phyloP scores from a whole-genome alignment of 1,140 invertebrate species.

The Polyergus mexicanus region DNA sequence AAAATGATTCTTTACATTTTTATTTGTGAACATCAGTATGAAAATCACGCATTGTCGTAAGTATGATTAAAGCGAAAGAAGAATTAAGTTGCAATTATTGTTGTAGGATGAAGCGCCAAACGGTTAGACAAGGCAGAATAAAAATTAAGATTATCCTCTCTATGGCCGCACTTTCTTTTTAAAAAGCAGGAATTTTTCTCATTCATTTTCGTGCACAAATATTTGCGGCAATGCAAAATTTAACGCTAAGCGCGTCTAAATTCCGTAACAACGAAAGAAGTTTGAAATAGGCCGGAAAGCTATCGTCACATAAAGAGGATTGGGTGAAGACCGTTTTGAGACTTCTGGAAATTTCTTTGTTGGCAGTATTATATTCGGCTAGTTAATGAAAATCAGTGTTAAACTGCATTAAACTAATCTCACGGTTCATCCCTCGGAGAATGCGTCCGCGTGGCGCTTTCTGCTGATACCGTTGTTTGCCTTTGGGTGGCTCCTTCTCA shows the following conservation, averaged over 20 bases:
- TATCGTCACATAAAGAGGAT: constrained; percentile 28
- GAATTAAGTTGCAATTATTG: not conserved
- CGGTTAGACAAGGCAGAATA: not conserved
- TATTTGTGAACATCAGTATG: not conserved
- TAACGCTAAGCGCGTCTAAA: not conserved
- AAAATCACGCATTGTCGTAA: not conserved
- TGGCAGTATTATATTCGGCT: constrained; percentile 62
- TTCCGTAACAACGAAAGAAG: not conserved
- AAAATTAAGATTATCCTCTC: not conserved
- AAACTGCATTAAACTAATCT: constrained; percentile 77
- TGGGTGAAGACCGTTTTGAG: constrained; percentile 53
- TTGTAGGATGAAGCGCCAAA: not conserved
- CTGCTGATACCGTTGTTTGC: not conserved
- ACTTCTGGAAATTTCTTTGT: constrained; percentile 67
- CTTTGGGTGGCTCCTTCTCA: not conserved
- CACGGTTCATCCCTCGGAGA: not conserved
- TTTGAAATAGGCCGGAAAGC: constrained; percentile 8
- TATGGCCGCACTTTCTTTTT: not conserved
- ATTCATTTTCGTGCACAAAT: not conserved
- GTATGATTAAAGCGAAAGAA: not conserved
- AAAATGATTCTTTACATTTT: not conserved
- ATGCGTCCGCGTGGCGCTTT: not conserved
- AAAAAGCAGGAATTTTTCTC: not conserved
- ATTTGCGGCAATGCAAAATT: not conserved
- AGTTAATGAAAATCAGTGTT: constrained; percentile 81